Percentiles rank a stretch among this genome's conserved stretches.
Evolutionary conservation across 2,797 vertebrate species (phyloP).

Genomic region (Jordanella pulchra): DNA sequence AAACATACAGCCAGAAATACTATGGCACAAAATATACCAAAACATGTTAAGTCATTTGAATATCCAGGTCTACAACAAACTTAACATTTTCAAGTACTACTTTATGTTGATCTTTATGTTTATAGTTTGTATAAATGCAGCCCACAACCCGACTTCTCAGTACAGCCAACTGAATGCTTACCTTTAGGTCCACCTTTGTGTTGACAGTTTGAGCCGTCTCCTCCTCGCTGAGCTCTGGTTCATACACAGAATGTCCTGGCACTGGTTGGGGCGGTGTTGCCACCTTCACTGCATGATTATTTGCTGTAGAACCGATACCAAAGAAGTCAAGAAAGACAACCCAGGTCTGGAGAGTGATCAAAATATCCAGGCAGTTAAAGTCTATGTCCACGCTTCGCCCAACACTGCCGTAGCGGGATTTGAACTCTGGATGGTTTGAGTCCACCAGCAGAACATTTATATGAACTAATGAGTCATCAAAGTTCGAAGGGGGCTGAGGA

Average conservation of each 20-base stretch:
- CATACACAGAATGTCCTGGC: slow-evolving; percentile 66
- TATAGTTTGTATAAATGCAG: no score
- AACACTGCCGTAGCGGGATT: slow-evolving; percentile 83
- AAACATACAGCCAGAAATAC: no score
- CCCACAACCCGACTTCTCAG: not conserved
- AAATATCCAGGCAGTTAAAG: slow-evolving; percentile 95
- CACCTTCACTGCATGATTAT: slow-evolving; percentile 89
- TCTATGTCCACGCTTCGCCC: slow-evolving; percentile 92
- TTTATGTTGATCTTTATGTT: no score
- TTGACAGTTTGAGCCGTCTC: slow-evolving; percentile 76
- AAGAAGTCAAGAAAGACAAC: slow-evolving; percentile 98
- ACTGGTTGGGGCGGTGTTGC: slow-evolving; percentile 71
- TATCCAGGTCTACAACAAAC: no score
- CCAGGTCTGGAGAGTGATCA: slow-evolving; percentile 98
- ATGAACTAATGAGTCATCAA: slow-evolving; percentile 95
- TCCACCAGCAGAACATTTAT: slow-evolving; percentile 95
- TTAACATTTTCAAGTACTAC: no score
- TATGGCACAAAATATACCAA: no score
- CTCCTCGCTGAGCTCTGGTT: slow-evolving; percentile 59
- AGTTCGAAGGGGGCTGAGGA: slow-evolving; percentile 79
- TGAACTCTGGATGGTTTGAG: slow-evolving; percentile 91
- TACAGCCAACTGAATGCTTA: slow-evolving; percentile 51
- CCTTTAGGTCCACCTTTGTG: slow-evolving; percentile 94
- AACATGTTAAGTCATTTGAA: no score
- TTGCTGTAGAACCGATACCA: slow-evolving; percentile 95